Conservation (phyloP, 2,888 invertebrate species). For the Gandaritis pyraliata region DNA sequence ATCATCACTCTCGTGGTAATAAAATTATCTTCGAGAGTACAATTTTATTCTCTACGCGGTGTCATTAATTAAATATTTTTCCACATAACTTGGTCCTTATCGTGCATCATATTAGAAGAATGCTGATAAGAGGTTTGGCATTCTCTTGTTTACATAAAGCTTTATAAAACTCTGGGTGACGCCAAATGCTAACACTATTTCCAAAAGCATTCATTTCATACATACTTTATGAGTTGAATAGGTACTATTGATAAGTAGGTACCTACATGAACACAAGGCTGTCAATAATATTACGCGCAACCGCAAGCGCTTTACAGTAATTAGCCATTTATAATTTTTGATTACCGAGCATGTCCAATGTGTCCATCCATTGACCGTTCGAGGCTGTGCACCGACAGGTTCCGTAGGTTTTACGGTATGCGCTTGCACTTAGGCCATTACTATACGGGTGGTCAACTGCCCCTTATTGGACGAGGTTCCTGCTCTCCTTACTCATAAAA, state of each 20-base stretch:
- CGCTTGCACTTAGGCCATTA: slow-evolving; percentile 48
- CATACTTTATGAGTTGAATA: slow-evolving; percentile 16
- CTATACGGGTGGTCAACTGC: slow-evolving; percentile 66
- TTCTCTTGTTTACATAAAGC: slow-evolving; percentile 52
- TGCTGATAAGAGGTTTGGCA: slow-evolving; percentile 53
- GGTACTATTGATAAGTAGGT: slow-evolving; percentile 13
- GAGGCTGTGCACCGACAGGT: slow-evolving; percentile 63
- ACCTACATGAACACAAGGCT: slow-evolving; percentile 11
- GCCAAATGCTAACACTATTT: slow-evolving; percentile 39
- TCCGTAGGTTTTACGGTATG: slow-evolving; percentile 60
- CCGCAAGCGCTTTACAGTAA: slow-evolving; percentile 52
- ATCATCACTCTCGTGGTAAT: too few species aligned
- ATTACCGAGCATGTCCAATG: slow-evolving; percentile 62
- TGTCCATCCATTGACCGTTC: slow-evolving; percentile 47
- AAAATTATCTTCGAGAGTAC: too few species aligned
- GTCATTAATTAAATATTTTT: neutral
- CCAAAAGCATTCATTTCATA: slow-evolving; percentile 7
- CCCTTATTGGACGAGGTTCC: slow-evolving; percentile 52
- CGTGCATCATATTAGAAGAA: slow-evolving; percentile 49
- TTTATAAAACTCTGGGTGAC: slow-evolving; percentile 48
- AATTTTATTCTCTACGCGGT: too few species aligned
- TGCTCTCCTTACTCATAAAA: slow-evolving; percentile 50
- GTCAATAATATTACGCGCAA: slow-evolving; percentile 46
- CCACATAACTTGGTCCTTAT: slow-evolving; percentile 35
- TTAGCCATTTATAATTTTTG: slow-evolving; percentile 75